phyloP scores from a whole-genome alignment of 2,797 vertebrate species.

The Tenualosa ilisha region DNA sequence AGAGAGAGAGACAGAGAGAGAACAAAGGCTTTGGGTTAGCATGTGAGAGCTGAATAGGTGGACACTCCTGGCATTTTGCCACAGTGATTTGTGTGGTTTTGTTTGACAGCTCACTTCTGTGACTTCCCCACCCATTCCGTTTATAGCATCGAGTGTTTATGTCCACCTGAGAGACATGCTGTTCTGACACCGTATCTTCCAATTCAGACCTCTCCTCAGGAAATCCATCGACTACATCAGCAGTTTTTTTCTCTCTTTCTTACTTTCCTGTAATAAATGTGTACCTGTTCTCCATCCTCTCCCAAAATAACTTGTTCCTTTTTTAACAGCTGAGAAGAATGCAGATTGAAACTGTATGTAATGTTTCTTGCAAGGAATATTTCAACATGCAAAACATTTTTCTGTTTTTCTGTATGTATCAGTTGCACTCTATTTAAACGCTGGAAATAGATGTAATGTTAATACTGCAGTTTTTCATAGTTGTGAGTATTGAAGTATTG shows the following conservation, averaged over 20 bases:
- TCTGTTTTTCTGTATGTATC: background rate
- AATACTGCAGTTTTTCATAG: no score
- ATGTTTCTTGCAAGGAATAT: background rate
- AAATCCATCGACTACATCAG: constrained; percentile 21
- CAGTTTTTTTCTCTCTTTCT: constrained; percentile 16
- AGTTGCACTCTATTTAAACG: background rate
- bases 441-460: background rate
- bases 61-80: constrained; percentile 21
- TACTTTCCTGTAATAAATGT: constrained; percentile 22
- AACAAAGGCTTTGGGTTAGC: background rate
- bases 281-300: background rate
- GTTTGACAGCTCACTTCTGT: constrained; percentile 21
- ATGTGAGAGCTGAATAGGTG: constrained; percentile 18
- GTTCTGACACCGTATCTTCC: constrained; percentile 17
- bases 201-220: background rate
- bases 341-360: background rate
- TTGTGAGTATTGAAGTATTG: no score
- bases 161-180: constrained; percentile 5
- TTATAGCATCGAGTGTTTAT: constrained; percentile 17
- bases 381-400: background rate
- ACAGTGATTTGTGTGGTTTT: constrained; percentile 18
- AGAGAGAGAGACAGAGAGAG: background rate
- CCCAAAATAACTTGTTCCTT: constrained; percentile 23
- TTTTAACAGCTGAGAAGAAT: background rate
- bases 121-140: constrained; percentile 37